A percentile compares a stretch with the other conserved stretches of the same genome.
Evolutionary conservation across 2,797 vertebrate species (phyloP).

Genomic region (Molossus alvarezi): DNA sequence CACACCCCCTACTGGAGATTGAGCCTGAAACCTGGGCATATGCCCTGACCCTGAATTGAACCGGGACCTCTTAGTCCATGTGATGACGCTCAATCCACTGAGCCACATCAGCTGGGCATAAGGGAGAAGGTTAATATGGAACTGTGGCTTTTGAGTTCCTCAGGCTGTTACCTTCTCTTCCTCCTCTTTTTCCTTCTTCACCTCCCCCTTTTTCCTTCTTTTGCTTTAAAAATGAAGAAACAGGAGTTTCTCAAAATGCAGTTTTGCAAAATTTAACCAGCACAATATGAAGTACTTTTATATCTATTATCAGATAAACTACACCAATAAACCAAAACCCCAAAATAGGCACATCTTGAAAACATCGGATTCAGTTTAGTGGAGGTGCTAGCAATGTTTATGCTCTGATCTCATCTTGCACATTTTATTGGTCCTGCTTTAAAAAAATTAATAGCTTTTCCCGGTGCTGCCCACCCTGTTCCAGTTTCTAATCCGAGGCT

Average conservation of each 20-base stretch:
- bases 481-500: rapidly evolving
- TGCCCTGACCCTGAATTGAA: too few species aligned
- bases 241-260: background rate
- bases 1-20: too few species aligned
- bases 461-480: slow-evolving; percentile 32
- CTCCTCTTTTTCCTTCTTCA: background rate
- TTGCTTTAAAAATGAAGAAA: slow-evolving; percentile 34
- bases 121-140: background rate
- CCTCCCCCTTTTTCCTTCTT: background rate
- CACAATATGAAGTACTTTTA: background rate
- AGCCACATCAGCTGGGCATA: background rate
- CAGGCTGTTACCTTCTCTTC: background rate
- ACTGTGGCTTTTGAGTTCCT: background rate
- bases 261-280: slow-evolving; percentile 7
- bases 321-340: background rate
- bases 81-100: too few species aligned
- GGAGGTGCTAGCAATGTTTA: background rate
- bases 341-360: background rate
- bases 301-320: slow-evolving; percentile 3
- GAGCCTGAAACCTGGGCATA: too few species aligned
- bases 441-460: background rate
- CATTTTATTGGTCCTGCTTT: slow-evolving; percentile 22
- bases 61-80: too few species aligned
- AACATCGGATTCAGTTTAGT: background rate
- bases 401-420: slow-evolving; percentile 77